phyloP scores from a whole-genome alignment of 2,797 vertebrate genomes.

The Peromyscus aztecus region DNA sequence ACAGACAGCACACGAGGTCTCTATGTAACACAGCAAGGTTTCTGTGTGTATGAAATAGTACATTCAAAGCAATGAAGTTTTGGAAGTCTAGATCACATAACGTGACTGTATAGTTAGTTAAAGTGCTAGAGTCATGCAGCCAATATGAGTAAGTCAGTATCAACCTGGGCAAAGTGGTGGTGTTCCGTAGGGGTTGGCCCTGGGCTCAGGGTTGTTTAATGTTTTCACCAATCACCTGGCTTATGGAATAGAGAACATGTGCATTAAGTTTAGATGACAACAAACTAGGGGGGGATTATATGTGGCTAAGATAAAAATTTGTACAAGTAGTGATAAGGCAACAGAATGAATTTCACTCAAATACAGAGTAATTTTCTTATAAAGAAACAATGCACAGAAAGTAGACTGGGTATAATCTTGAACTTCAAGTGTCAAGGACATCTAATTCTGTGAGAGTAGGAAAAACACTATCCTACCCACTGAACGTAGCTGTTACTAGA shows the following conservation, averaged over 20 bases:
- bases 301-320: slow-evolving; percentile 80
- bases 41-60: slow-evolving; percentile 62
- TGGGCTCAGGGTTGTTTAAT: slow-evolving; percentile 82
- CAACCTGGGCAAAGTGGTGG: slow-evolving; percentile 82
- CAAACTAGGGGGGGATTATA: slow-evolving; percentile 72
- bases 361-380: slow-evolving; percentile 67
- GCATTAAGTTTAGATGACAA: slow-evolving; percentile 83
- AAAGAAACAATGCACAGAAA: slow-evolving; percentile 72
- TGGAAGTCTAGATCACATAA: slow-evolving; percentile 74
- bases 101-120: slow-evolving; percentile 75
- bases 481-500: slow-evolving; percentile 39
- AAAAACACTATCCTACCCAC: slow-evolving; percentile 41
- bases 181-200: slow-evolving; percentile 82
- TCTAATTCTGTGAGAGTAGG: slow-evolving; percentile 40
- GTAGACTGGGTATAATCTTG: slow-evolving; percentile 65
- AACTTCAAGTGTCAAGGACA: slow-evolving; percentile 61
- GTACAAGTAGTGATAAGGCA: slow-evolving; percentile 72
- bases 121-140: slow-evolving; percentile 81
- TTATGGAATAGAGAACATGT: slow-evolving; percentile 85
- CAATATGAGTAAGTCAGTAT: slow-evolving; percentile 83
- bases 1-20: slow-evolving; percentile 27
- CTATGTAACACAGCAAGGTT: slow-evolving; percentile 63
- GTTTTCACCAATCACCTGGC: slow-evolving; percentile 83
- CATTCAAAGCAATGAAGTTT: slow-evolving; percentile 68
- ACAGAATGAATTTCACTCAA: slow-evolving; percentile 72